Conservation (phyloP, 2,113 vertebrate species). For the Stegostoma tigrinum region DNA sequence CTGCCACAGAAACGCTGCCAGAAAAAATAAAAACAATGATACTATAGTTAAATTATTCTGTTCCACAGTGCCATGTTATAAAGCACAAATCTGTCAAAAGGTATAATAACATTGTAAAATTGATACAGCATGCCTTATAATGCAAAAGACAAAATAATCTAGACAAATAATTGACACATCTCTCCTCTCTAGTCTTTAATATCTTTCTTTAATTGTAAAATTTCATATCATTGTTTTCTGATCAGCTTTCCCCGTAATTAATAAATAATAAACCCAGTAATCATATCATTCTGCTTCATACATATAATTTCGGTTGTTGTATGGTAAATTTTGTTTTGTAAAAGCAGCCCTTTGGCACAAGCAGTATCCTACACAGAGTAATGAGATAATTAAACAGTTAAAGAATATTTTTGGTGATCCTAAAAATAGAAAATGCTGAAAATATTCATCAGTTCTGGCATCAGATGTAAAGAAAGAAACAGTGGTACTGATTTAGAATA, state of each 20-base stretch:
- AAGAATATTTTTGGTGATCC: background rate
- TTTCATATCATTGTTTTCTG: background rate
- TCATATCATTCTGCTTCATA: background rate
- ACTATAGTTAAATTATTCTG: background rate
- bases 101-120: background rate
- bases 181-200: background rate
- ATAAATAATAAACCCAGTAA: background rate
- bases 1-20: background rate
- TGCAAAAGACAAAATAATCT: background rate
- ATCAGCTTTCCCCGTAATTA: background rate
- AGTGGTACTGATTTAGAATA: background rate
- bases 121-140: background rate
- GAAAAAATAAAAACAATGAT: too few relatives aligned
- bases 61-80: background rate
- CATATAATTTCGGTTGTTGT: background rate
- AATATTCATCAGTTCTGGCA: background rate
- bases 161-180: background rate
- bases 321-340: background rate
- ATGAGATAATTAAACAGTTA: too few relatives aligned
- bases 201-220: background rate
- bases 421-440: too few relatives aligned
- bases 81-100: background rate
- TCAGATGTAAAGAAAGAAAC: background rate
- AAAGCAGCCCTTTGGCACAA: background rate
- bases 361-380: too few relatives aligned